These are phyloP conservation scores for Brachypteracias leptosomus DNA, from an alignment of 2,113 vertebrate genomes.

Conservation along the genomic window DNA sequence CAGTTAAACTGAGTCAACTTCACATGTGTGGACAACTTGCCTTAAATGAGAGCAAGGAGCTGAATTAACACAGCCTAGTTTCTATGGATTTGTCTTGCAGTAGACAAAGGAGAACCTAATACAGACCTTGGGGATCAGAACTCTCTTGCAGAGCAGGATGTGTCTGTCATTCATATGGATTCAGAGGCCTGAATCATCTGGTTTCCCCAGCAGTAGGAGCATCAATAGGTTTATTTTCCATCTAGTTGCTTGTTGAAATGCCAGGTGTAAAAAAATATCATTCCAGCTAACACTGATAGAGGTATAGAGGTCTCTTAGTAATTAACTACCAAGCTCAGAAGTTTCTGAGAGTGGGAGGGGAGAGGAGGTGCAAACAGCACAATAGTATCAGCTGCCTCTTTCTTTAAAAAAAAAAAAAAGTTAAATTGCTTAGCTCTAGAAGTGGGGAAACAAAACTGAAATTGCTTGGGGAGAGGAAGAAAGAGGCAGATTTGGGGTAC, in stretches of 20 bases:
- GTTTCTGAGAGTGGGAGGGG: not conserved
- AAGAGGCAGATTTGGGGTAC: not conserved
- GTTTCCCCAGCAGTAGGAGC: not conserved
- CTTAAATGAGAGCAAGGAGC: not conserved
- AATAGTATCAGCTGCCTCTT: not conserved
- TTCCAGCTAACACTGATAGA: not conserved
- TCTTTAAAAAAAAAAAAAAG: not conserved
- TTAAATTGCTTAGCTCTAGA: not conserved
- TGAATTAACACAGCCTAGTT: not conserved
- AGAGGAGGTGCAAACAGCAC: not conserved
- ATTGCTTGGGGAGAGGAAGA: not conserved
- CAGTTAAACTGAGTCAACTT: not conserved
- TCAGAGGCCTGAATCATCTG: not conserved
- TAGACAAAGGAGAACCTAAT: not conserved
- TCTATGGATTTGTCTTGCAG: not conserved
- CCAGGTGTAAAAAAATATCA: not conserved
- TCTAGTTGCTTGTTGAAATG: not conserved
- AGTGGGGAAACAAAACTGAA: not conserved
- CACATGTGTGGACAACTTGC: not conserved
- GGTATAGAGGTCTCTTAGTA: not conserved
- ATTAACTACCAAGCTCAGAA: constrained; percentile 24
- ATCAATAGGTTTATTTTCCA: not conserved
- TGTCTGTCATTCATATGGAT: not conserved
- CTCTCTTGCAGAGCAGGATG: not conserved
- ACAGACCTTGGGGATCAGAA: not conserved